Evolutionary conservation across 2,797 vertebrate species (phyloP), one percentile per base, ranked within the genome.

Genomic region (Myotis vivesi): DNA sequence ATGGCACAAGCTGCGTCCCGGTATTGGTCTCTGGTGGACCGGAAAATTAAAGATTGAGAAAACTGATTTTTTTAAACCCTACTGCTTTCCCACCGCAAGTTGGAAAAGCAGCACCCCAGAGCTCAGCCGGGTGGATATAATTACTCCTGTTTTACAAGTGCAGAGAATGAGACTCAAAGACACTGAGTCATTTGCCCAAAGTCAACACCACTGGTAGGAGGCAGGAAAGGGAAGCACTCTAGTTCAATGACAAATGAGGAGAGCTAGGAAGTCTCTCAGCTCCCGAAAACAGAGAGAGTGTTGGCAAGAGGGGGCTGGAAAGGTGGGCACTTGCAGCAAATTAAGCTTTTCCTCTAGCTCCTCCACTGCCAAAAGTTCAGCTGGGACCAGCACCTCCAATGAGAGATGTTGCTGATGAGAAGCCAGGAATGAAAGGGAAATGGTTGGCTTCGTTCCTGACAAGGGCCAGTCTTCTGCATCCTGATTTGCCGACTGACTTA

Each of bases 141-240:
- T 89, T 20, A 90, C 30, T 11, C 30, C 44, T 68, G 77, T 59
- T 83, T 97, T 77, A 71, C 38, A 95, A 89, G 87, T 76, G 22
- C 75, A 81, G 73, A 94, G 53, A 94, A 68, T 62, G 83, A 96
- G 76, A 46, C 20, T 51, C 71, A 75, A 46, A 85, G 81, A 86
- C 8, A 88, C 46, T 25, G 57, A 87, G 53, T 92, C 91, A 77
- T 20, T 84, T 62, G 19, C 68, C 49, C 79, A 88, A 81, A 83
- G 80, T 91, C 89, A 88, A 13, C 57, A 93, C 15, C 75, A 36
- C 13, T 49, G 64, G 55, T n/a, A 83, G 76, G 62, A 81, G 36
- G 49, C 28, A 59, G 66, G 87, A 82, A 57, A 83, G 69, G 49
- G 79, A 91, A 91, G 66, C 46, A 12, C 38, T 9, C 44, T 6